Percentiles rank a stretch among this genome's conserved stretches.
Conservation (phyloP, 2,888 invertebrate species). For the Chymomyza amoena region DNA sequence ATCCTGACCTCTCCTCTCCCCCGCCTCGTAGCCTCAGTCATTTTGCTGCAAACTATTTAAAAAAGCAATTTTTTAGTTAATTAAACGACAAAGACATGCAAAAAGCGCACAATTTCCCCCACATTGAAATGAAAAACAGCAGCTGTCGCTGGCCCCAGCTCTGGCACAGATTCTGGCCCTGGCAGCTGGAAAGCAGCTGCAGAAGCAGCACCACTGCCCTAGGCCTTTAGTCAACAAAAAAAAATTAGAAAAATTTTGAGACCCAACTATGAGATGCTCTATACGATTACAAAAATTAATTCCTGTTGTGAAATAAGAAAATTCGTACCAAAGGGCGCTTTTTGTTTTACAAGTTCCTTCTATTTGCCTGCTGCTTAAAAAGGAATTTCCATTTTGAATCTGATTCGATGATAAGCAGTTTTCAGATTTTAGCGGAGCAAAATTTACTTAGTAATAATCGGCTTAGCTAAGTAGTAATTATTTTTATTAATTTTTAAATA, state of each 20-base stretch:
- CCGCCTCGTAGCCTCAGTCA: background rate
- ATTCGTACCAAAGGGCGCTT: no score
- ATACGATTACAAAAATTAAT: no score
- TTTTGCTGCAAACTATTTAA: slow-evolving; percentile 49
- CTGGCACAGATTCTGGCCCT: background rate
- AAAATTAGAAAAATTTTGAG: background rate
- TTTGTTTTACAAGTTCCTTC: no score
- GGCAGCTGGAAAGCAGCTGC: slow-evolving; percentile 1
- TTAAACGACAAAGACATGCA: slow-evolving; percentile 69
- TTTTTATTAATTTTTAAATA: no score
- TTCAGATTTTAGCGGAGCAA: no score
- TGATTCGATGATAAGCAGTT: no score
- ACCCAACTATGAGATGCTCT: no score
- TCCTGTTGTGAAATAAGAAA: no score
- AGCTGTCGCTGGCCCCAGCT: slow-evolving; percentile 9
- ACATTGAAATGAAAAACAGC: slow-evolving; percentile 18
- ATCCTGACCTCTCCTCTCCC: background rate
- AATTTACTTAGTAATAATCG: no score
- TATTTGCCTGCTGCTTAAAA: no score
- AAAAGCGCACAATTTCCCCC: slow-evolving; percentile 40
- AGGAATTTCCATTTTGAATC: no score
- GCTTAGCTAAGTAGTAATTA: no score
- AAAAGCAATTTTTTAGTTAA: slow-evolving; percentile 72
- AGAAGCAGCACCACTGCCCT: background rate
- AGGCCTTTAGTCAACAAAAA: background rate